A percentile compares a stretch with the other conserved stretches of the same genome.
Conservation (phyloP, 2,113 vertebrate species). For the Gambusia holbrooki region DNA sequence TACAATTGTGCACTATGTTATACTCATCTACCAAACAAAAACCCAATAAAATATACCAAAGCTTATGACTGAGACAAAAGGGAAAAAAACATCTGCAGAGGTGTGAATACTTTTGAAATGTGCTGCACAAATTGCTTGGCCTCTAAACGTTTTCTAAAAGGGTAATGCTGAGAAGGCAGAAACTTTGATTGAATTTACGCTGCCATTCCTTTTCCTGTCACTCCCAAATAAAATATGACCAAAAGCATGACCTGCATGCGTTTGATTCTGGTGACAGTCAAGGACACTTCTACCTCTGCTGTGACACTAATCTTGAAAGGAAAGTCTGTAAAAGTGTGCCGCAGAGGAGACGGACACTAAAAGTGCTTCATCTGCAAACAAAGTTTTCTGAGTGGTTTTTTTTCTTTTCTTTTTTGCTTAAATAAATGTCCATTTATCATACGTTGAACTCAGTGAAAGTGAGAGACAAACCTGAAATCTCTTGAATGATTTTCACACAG, state of each 20-base stretch:
- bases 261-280: slow-evolving; percentile 40
- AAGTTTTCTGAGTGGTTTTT: slow-evolving; percentile 38
- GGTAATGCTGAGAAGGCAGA: slow-evolving; percentile 50
- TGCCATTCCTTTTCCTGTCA: slow-evolving; percentile 59
- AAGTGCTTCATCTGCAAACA: slow-evolving; percentile 39
- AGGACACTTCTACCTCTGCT: slow-evolving; percentile 36
- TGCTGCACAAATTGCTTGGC: slow-evolving; percentile 17
- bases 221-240: slow-evolving; percentile 34
- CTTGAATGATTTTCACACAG: slow-evolving; percentile 80
- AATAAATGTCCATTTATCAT: slow-evolving; percentile 63
- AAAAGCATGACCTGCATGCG: slow-evolving; percentile 30
- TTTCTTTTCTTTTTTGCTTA: not conserved
- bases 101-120: not conserved
- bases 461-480: slow-evolving; percentile 78
- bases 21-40: not conserved
- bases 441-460: slow-evolving; percentile 38
- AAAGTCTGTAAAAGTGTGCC: not conserved
- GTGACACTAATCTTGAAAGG: slow-evolving; percentile 34
- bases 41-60: not conserved
- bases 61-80: not conserved
- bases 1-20: not conserved
- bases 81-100: not conserved
- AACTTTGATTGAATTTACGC: slow-evolving; percentile 41
- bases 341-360: slow-evolving; percentile 40
- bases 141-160: slow-evolving; percentile 25